Conservation (phyloP, 2,888 invertebrate genomes). For the Mythimna pallens region DNA sequence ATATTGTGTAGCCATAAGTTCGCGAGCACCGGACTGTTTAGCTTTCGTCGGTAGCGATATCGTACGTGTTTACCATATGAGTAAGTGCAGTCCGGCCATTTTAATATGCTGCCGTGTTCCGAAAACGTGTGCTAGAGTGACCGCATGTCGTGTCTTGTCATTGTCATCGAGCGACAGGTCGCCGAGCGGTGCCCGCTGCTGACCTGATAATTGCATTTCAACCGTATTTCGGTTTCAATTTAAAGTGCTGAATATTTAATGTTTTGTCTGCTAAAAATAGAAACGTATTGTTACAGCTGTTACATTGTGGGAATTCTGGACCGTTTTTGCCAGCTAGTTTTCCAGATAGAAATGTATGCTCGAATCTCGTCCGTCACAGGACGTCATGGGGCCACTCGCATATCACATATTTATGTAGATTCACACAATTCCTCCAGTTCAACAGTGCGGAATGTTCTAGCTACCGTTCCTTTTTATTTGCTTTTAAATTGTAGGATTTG, state of each 20-base stretch:
- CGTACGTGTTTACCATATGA: constrained; percentile 19
- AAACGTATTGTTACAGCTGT: neutral
- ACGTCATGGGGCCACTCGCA: constrained; percentile 4
- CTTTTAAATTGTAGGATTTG: constrained; percentile 4
- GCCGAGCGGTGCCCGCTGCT: constrained; percentile 39
- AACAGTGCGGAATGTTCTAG: constrained; percentile 14
- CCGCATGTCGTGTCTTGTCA: constrained; percentile 43
- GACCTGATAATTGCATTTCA: constrained; percentile 40
- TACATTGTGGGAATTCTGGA: neutral
- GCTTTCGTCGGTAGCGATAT: neutral
- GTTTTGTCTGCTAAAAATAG: neutral
- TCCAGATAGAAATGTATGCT: constrained; percentile 5
- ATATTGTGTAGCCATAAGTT: constrained; percentile 6
- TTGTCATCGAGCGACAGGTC: constrained; percentile 44
- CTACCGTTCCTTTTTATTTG: constrained; percentile 23
- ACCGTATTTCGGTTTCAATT: constrained; percentile 25
- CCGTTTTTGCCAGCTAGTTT: neutral
- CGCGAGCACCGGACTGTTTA: constrained; percentile 5
- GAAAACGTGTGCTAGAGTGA: constrained; percentile 37
- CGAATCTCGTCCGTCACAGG: neutral
- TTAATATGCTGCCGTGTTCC: constrained; percentile 35
- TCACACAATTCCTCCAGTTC: constrained; percentile 11
- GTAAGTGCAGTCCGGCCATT: constrained; percentile 19
- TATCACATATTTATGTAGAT: constrained; percentile 10
- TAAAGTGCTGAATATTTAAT: constrained; percentile 9